Evolutionary conservation across 2,113 vertebrate genomes (phyloP).

Genomic region (Ictidomys tridecemlineatus): DNA sequence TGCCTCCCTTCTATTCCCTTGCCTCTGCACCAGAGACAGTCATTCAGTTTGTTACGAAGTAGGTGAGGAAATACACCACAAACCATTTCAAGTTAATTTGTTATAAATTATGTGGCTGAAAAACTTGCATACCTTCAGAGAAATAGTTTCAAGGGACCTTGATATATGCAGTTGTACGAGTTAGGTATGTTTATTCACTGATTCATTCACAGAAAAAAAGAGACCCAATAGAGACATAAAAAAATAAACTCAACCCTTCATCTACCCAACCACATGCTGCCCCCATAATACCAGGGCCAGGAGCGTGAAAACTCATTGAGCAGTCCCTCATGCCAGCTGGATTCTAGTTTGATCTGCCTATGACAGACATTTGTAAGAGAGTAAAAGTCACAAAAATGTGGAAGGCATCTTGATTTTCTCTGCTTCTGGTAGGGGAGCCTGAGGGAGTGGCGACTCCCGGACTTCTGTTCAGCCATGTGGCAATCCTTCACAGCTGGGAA

Average conservation of each 20-base stretch:
- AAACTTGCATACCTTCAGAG: neutral
- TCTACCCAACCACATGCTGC: neutral
- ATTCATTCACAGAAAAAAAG: neutral
- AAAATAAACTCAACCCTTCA: neutral
- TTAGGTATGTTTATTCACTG: neutral
- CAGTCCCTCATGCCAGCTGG: neutral
- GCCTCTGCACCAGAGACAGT: neutral
- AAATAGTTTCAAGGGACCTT: neutral
- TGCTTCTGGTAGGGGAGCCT: neutral
- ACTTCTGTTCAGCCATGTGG: too few species aligned
- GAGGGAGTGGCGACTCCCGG: neutral
- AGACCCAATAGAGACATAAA: neutral
- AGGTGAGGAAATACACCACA: neutral
- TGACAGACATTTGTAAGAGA: neutral
- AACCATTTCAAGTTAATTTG: neutral
- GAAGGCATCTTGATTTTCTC: neutral
- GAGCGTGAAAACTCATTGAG: neutral
- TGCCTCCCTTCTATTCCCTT: neutral
- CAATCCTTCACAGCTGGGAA: neutral
- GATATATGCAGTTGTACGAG: neutral
- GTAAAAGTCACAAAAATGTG: neutral
- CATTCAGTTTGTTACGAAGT: neutral
- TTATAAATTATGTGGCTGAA: neutral
- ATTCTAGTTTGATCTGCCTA: neutral
- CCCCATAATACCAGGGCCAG: neutral